phyloP scores from a whole-genome alignment of 2,113 vertebrate species.

The Dipodomys ordii region DNA sequence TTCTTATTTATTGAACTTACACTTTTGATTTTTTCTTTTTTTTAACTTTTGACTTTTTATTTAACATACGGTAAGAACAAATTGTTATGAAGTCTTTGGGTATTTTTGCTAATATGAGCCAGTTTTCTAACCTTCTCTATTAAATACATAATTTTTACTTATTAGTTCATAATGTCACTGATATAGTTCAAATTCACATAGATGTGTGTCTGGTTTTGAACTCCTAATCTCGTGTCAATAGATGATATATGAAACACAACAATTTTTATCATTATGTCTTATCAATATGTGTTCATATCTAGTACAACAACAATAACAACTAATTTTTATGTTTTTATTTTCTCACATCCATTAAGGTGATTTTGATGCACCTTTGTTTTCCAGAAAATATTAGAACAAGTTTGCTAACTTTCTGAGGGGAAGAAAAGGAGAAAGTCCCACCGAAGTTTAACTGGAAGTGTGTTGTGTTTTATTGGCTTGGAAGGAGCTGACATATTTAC shows the following conservation, averaged over 20 bases:
- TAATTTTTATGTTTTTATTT: not conserved
- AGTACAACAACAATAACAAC: too few relatives aligned
- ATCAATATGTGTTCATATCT: too few relatives aligned
- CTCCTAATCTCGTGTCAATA: not conserved
- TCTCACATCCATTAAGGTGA: not conserved
- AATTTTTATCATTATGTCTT: too few relatives aligned
- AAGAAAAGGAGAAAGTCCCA: not conserved
- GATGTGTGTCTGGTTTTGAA: not conserved
- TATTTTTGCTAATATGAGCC: not conserved
- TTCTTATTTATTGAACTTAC: not conserved
- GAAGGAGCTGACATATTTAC: too few relatives aligned
- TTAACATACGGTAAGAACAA: not conserved
- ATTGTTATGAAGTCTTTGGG: not conserved
- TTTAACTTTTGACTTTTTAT: not conserved
- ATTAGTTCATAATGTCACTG: not conserved
- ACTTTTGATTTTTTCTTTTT: not conserved
- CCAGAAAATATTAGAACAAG: not conserved
- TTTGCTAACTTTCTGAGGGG: not conserved
- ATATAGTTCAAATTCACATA: not conserved
- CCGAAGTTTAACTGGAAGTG: not conserved
- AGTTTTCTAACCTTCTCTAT: not conserved
- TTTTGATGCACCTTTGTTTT: not conserved
- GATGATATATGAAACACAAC: too few relatives aligned
- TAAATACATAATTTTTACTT: slow-evolving; percentile 16
- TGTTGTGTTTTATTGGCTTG: not conserved